Percentiles rank a stretch among this genome's conserved stretches.
These are phyloP conservation scores for Dryadula phaetusa DNA, from an alignment of 2,888 invertebrate genomes.

Conservation along the genomic window DNA sequence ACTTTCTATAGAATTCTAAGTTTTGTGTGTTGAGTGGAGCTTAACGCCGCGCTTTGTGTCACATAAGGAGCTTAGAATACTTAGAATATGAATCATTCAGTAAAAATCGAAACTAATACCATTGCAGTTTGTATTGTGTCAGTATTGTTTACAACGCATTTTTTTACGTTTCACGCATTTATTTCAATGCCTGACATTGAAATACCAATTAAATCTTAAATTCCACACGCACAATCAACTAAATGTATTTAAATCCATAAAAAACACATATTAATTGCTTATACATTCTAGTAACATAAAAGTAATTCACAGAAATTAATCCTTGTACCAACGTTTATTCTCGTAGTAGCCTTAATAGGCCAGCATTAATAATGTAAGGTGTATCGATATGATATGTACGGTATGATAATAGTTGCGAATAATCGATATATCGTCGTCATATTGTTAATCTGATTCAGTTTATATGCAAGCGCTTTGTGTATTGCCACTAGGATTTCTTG, in stretches of 20 bases:
- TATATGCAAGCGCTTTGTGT: not conserved
- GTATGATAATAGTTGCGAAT: slow-evolving; percentile 21
- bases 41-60: too few species aligned
- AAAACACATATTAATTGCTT: slow-evolving; percentile 4
- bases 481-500: not conserved
- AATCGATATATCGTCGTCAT: slow-evolving; percentile 23
- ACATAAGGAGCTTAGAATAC: too few species aligned
- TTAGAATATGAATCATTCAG: too few species aligned
- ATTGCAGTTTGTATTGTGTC: too few species aligned
- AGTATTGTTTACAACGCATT: too few species aligned
- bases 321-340: slow-evolving; percentile 6
- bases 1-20: too few species aligned
- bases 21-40: too few species aligned
- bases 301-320: slow-evolving; percentile 16
- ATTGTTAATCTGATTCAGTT: slow-evolving; percentile 17
- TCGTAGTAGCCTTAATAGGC: slow-evolving; percentile 11
- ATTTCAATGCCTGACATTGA: not conserved
- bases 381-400: slow-evolving; percentile 18
- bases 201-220: not conserved
- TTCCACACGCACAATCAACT: not conserved
- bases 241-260: not conserved
- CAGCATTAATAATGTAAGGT: slow-evolving; percentile 7
- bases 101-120: too few species aligned
- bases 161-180: not conserved
- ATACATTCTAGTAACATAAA: slow-evolving; percentile 7